A percentile compares a stretch with the other conserved stretches of the same genome.
Evolutionary conservation across 2,888 invertebrate genomes (phyloP).

Genomic region (Caenorhabditis macrosperma): DNA sequence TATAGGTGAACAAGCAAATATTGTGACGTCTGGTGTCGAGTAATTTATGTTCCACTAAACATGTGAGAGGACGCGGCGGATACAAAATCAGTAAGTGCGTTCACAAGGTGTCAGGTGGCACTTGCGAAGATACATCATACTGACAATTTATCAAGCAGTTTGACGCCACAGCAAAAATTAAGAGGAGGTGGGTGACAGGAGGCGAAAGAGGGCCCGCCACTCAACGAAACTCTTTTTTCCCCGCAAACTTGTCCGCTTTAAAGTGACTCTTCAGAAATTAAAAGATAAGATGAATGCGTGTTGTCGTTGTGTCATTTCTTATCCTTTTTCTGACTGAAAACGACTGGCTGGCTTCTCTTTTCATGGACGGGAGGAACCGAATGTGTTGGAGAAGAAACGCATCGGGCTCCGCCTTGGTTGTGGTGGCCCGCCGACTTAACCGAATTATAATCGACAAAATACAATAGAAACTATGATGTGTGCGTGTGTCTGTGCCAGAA

Average conservation of each 20-base stretch:
- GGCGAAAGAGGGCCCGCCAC: neutral
- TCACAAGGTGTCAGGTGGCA: slow-evolving; percentile 55
- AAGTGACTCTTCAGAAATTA: slow-evolving; percentile 26
- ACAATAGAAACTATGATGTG: slow-evolving; percentile 56
- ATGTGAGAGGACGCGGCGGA: slow-evolving; percentile 29
- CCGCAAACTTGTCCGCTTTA: neutral
- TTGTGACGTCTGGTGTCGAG: slow-evolving; percentile 42
- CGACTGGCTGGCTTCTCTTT: slow-evolving; percentile 24
- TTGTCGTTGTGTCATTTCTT: slow-evolving; percentile 14
- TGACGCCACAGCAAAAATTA: slow-evolving; percentile 35
- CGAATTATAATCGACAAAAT: slow-evolving; percentile 57
- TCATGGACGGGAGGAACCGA: slow-evolving; percentile 19
- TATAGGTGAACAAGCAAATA: slow-evolving; percentile 48
- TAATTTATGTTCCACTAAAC: slow-evolving; percentile 55
- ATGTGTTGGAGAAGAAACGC: slow-evolving; percentile 6
- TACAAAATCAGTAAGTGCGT: slow-evolving; percentile 55
- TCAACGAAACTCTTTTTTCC: neutral
- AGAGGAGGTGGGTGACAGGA: slow-evolving; percentile 28
- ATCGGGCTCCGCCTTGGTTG: slow-evolving; percentile 18
- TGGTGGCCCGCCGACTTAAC: slow-evolving; percentile 47
- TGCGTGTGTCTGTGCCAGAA: neutral
- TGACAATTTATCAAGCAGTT: slow-evolving; percentile 47
- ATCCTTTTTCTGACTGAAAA: slow-evolving; percentile 11
- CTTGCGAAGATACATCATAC: slow-evolving; percentile 16
- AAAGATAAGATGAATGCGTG: slow-evolving; percentile 30